Percentiles rank a stretch among this genome's conserved stretches.
Evolutionary conservation across 1,140 invertebrate species (phyloP).

Genomic region (Microplitis demolitor): DNA sequence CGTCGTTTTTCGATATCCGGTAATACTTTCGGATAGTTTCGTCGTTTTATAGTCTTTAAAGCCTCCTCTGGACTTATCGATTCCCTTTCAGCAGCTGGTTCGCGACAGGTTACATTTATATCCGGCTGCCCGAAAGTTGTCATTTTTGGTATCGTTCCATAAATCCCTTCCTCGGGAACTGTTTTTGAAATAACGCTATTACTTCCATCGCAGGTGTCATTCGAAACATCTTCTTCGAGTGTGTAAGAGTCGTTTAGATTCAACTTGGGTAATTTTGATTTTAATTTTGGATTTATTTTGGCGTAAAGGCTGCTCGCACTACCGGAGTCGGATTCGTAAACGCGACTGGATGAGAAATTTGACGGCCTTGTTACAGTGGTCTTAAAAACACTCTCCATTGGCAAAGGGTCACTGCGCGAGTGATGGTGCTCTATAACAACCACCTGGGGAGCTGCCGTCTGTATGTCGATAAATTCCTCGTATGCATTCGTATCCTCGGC

Average conservation of each 20-base stretch:
- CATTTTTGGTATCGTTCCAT: constrained; percentile 43
- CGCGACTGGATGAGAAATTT: constrained; percentile 40
- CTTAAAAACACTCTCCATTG: constrained; percentile 48
- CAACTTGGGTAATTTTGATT: constrained; percentile 40
- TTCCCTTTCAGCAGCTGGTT: constrained; percentile 42
- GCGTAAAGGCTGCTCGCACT: constrained; percentile 57
- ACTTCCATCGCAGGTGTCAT: constrained; percentile 17
- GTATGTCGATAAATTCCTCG: constrained; percentile 14
- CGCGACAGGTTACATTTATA: constrained; percentile 75
- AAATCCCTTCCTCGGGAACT: constrained; percentile 42
- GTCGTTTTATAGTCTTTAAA: constrained; percentile 71
- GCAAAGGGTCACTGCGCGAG: constrained; percentile 71
- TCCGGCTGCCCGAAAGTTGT: constrained; percentile 63
- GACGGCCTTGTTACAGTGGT: constrained; percentile 29
- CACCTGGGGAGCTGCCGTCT: constrained; percentile 42
- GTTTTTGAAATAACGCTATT: background rate
- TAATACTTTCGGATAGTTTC: constrained; percentile 82
- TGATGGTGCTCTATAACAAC: constrained; percentile 68
- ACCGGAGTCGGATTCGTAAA: constrained; percentile 54
- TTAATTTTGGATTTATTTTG: constrained; percentile 54
- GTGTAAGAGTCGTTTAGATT: constrained; percentile 21
- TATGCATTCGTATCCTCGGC: constrained; percentile 20
- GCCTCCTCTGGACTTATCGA: constrained; percentile 71
- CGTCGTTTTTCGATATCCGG: constrained; percentile 66
- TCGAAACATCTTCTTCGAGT: constrained; percentile 20